A percentile compares a stretch with the other conserved stretches of the same genome.
These are phyloP conservation scores for Octomys mimax DNA, from an alignment of 2,797 vertebrate species.

Conservation along the genomic window DNA sequence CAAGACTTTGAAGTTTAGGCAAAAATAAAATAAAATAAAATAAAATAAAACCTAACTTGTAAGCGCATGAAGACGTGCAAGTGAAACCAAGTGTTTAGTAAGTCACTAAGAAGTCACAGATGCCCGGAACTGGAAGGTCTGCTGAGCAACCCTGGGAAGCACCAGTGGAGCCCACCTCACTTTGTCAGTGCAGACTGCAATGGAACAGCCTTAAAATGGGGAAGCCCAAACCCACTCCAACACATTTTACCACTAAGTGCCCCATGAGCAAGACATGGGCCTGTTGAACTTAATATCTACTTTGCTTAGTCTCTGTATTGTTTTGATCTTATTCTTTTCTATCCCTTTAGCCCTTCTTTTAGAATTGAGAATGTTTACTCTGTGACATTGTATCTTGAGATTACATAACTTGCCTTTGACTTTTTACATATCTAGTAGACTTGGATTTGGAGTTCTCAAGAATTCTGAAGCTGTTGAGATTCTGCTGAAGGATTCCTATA, in stretches of 20 bases:
- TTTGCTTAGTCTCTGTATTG: not conserved
- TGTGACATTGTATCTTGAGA: not conserved
- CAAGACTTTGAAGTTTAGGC: not conserved
- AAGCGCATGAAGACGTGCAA: not conserved
- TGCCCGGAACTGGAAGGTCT: not conserved
- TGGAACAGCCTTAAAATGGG: not conserved
- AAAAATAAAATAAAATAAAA: no score
- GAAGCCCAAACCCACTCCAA: not conserved
- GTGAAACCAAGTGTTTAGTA: not conserved
- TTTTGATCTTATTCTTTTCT: not conserved
- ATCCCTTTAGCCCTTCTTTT: not conserved
- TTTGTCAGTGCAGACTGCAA: not conserved
- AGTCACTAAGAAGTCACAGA: not conserved
- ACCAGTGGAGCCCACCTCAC: not conserved
- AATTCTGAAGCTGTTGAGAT: not conserved
- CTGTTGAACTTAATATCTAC: not conserved
- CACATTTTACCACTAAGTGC: not conserved
- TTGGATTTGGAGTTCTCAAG: not conserved
- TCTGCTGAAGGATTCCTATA: not conserved
- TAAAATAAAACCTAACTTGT: not conserved
- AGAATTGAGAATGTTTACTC: not conserved
- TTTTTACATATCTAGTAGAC: not conserved
- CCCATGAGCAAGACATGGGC: not conserved
- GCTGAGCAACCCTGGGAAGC: not conserved
- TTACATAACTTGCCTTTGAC: not conserved